Base-by-base conservation (phyloP, 2,888 invertebrate species). In the Lasioglossum villosulum region DNA sequence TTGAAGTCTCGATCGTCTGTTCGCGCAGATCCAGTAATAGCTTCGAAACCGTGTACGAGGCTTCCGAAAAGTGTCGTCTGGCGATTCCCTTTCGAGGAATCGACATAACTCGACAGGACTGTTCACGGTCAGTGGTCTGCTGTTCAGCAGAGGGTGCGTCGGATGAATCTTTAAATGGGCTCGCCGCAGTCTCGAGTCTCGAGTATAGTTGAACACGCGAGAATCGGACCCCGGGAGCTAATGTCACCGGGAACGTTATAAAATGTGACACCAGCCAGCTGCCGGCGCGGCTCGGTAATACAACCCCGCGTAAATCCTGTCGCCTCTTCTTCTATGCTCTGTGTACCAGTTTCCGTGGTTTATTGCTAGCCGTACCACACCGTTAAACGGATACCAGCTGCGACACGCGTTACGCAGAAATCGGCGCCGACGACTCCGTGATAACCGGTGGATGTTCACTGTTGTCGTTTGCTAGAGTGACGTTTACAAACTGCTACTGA, bases 201-300 rank as follows among this genome's bases (percentile, higher is more conserved):
- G 82, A 76, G 78, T 79, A 80, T 1, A 74, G 79, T 76, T 79
- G 83, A 84, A 52, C 52, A 80, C 78, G 75, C 70, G 88, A 84
- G 88, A 59, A 78, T 59, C 72, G 74, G 81, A 85, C 81, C 77
- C 59, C 27, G 59, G 59, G 37, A 72, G 84, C 89, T 89, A 91
- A 88, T 90, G 91, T 91, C 91, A 91, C 86, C 86, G 86, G 88
- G 87, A 89, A 84, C 90, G 89, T 91, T 91, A 89, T 93, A 92
- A 93, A 93, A 92, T 88, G 90, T 90, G 93, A 93, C 92, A 92
- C 92, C 90, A 85, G 89, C 83, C 93, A 92, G 91, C 92, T 93
- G 91, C 88, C 82, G 83, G 82, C 78, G 82, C 82, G 77, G 81
- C 81, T 80, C 37, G 83, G 93, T 92, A 93, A 93, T 90, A 93